These are phyloP conservation scores for Agriopis marginaria DNA, from an alignment of 2,888 invertebrate genomes.

Conservation along the genomic window DNA sequence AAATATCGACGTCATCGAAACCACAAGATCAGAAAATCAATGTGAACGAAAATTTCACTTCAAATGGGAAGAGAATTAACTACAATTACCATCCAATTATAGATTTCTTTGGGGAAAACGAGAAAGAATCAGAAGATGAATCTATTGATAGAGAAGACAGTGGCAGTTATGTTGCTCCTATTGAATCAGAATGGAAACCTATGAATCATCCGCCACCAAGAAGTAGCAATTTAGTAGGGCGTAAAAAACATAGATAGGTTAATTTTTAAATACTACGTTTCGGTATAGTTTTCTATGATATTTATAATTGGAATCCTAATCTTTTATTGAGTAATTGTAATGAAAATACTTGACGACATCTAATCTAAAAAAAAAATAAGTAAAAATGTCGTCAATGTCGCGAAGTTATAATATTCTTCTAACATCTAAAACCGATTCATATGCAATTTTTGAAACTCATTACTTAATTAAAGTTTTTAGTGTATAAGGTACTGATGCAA, in stretches of 20 bases:
- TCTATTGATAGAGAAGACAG: constrained; percentile 78
- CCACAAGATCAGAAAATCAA: constrained; percentile 54
- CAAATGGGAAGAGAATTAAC: constrained; percentile 87
- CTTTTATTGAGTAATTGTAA: not conserved
- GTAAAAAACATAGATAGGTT: constrained; percentile 50
- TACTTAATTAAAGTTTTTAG: constrained; percentile 1
- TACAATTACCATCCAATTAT: constrained; percentile 94
- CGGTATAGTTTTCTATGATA: not conserved
- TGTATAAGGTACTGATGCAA: constrained; percentile 9
- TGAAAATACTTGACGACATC: not conserved
- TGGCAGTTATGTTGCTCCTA: constrained; percentile 60
- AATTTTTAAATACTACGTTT: not conserved
- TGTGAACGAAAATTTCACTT: constrained; percentile 57
- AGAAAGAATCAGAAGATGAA: constrained; percentile 63
- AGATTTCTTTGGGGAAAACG: constrained; percentile 89
- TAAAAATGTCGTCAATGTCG: not conserved
- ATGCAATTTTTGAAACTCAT: not conserved
- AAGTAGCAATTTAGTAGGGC: constrained; percentile 44
- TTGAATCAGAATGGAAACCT: constrained; percentile 83
- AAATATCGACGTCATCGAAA: constrained; percentile 51
- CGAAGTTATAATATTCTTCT: not conserved
- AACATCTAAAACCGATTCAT: not conserved
- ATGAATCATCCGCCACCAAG: constrained; percentile 70
- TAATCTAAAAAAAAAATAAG: not conserved
- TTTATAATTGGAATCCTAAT: not conserved